phyloP scores from a whole-genome alignment of 2,797 vertebrate species.

The Limnodromus scolopaceus region DNA sequence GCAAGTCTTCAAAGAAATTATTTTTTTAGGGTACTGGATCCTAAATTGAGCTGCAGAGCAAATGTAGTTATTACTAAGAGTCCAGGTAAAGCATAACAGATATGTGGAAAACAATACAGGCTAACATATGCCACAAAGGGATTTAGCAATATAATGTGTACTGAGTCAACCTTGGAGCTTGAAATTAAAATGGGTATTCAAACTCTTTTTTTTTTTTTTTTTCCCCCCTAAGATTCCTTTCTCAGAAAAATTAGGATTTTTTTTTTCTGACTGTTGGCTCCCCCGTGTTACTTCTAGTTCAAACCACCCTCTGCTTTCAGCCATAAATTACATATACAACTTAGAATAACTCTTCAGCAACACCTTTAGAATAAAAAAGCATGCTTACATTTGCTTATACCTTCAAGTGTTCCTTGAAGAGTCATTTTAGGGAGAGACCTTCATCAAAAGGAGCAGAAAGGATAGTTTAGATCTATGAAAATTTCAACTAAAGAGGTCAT shows the following conservation, averaged over 20 bases:
- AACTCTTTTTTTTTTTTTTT: neutral
- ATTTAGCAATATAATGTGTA: neutral
- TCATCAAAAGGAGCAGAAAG: neutral
- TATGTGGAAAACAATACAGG: neutral
- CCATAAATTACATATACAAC: neutral
- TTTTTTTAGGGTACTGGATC: neutral
- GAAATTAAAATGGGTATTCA: neutral
- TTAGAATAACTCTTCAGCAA: neutral
- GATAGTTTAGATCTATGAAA: neutral
- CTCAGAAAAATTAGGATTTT: neutral
- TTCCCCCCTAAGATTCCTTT: neutral
- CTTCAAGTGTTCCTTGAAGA: neutral
- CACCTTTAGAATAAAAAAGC: neutral
- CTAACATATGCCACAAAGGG: neutral
- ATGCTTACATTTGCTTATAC: neutral
- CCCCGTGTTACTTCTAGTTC: neutral
- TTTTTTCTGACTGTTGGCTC: neutral
- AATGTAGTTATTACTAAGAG: neutral
- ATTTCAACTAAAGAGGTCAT: neutral
- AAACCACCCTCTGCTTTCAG: neutral
- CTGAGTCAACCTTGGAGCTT: neutral
- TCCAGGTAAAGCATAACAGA: neutral
- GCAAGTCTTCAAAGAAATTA: neutral
- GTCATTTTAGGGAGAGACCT: neutral
- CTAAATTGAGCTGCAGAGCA: neutral